Base-by-base conservation (phyloP, 2,797 vertebrate species). In the Acrossocheilus fasciatus region DNA sequence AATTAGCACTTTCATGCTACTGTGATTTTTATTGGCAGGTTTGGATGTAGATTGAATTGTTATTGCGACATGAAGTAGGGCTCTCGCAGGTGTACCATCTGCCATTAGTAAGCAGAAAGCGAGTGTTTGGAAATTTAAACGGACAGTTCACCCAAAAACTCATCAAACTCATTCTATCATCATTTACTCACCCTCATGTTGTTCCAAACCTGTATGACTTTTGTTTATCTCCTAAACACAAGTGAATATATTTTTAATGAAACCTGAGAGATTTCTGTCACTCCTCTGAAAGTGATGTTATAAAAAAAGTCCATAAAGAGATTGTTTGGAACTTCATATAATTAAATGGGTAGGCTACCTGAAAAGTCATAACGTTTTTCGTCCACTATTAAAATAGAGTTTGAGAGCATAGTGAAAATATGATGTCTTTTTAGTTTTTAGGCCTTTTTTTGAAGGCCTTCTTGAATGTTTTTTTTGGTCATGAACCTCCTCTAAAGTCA, bases 11-110 rank as follows among this genome's bases (percentile, higher is more conserved):
- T 66, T 82, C 59, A 26, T 78, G 75, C 62, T 74, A 50, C 20
- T 39, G 85, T 43, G 45, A 75, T 70, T 83, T 64, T 69, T 54
- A 66, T 84, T 84, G 70, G 81, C 57, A 41, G 78, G 84, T 92
- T 87, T 75, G 79, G 57, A 89, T 86, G 83, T 86, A 83, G 86
- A 84, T 88, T 34, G 66, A 68, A 36, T 72, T 72, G 72, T 80
- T 43, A 79, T 88, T 83, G 45, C 84, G 50, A 87, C 82, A 23
- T 47, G 52, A 72, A 70, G 52, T 1, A 14, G 23, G 20, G 20
- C 36, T 50, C 30, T 74, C 6, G 23, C 68, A 50, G 69, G 77
- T 74, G 43, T 39, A 45, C 69, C 84, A 86, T 86, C 84, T 86
- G 84, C 47, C 30, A n/a, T 72, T 70, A 45, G 50, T 30, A 70